Base-by-base conservation (phyloP, 1,140 invertebrate species). In the Belonocnema kinseyi region DNA sequence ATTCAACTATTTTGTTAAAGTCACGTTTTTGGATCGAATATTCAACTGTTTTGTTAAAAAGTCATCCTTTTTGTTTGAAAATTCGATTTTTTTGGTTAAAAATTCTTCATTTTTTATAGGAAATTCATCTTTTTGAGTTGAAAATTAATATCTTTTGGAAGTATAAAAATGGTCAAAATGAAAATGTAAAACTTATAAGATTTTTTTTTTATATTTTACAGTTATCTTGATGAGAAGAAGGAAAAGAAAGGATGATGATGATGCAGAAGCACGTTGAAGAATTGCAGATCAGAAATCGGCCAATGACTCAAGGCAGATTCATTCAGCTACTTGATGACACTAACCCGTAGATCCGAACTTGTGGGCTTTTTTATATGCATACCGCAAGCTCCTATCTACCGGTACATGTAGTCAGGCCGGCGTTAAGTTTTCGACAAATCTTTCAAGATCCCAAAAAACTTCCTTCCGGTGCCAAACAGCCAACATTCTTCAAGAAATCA, bases 301-400 rank as follows among this genome's bases (percentile, higher is more conserved):
- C 26, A 70, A 81, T 58, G 77, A 53, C 79, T 52, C 21, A 50
- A 5, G 0, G 73, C 50, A 72, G 58, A 50, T 73, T 78, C 80
- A 77, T 78, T 85, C 88, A 88, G 86, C 88, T 91, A 91, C 91
- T 92, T 92, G 90, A 91, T 91, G 89, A 91, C 90, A 91, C 90
- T 91, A 92, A 92, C 91, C 91, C 91, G 91, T 91, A 91, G 91
- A 91, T 92, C 90, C 90, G 90, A 92, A 92, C 90, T 92, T 92
- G 90, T 92, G 90, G 88, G 90, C 89, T 92, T 88, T 90, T 90
- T 92, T 90, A 92, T 91, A 91, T 91, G 90, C 90, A 91, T 91
- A 91, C 90, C 90, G 90, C 90, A 92, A 92, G 90, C 89, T 92
- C 90, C 90, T 91, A 91, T 92, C 90, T 92, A 91, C 90, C 90